Evolutionary conservation across 2,113 vertebrate species (phyloP).

Genomic region (Heteronetta atricapilla): DNA sequence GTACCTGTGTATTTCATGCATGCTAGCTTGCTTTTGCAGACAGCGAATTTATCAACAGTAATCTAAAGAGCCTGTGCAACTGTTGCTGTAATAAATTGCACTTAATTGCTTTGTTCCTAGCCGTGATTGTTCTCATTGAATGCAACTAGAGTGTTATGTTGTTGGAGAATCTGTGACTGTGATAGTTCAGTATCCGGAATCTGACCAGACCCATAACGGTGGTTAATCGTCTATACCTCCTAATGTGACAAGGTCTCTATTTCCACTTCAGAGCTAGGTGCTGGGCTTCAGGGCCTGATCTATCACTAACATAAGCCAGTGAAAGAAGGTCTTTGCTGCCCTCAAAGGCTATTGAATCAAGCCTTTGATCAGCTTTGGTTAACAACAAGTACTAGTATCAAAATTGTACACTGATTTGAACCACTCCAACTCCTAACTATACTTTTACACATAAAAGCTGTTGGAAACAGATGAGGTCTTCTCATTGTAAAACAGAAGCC

Average conservation of each 20-base stretch:
- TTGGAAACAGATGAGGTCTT: neutral
- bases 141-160: no score
- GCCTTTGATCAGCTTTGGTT: neutral
- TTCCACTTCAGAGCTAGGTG: neutral
- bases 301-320: neutral
- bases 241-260: neutral
- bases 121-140: no score
- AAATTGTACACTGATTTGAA: neutral
- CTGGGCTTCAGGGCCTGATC: rapidly evolving
- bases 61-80: no score
- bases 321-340: neutral
- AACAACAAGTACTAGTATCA: neutral
- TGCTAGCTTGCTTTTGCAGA: no score
- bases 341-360: neutral
- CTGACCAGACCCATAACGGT: no score
- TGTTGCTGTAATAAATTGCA: no score
- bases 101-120: no score
- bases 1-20: no score
- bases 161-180: no score
- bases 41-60: no score
- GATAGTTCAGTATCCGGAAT: no score
- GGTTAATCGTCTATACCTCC: no score
- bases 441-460: rapidly evolving
- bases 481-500: neutral
- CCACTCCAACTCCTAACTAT: rapidly evolving